Conservation (phyloP, 2,113 vertebrate genomes). For the Larimichthys crocea region DNA sequence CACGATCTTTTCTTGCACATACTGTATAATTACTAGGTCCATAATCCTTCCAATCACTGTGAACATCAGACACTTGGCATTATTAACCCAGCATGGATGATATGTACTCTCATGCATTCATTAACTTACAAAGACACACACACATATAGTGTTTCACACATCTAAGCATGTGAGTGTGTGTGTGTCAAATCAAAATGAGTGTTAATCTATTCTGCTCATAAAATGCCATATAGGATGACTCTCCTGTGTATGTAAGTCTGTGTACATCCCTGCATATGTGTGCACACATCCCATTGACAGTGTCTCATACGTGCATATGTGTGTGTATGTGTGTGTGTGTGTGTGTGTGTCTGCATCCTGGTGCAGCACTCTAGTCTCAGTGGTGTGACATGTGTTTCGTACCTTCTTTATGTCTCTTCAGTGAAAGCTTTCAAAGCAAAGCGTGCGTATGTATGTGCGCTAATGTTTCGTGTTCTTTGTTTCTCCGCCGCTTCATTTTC, state of each 20-base stretch:
- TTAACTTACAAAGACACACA: constrained; percentile 67
- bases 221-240: constrained; percentile 36
- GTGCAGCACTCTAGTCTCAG: constrained; percentile 61
- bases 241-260: constrained; percentile 21
- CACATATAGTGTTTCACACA: constrained; percentile 38
- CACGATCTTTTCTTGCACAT: constrained; percentile 66
- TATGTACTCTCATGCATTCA: constrained; percentile 69
- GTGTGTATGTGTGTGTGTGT: constrained; percentile 23
- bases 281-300: background rate
- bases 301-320: constrained; percentile 23
- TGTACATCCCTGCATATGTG: constrained; percentile 23
- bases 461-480: constrained; percentile 70
- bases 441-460: constrained; percentile 55
- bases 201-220: constrained; percentile 43
- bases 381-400: constrained; percentile 66
- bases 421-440: constrained; percentile 66
- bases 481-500: constrained; percentile 66
- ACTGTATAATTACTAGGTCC: constrained; percentile 72
- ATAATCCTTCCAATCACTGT: constrained; percentile 76
- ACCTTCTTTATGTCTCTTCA: constrained; percentile 70
- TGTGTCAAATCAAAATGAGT: constrained; percentile 28
- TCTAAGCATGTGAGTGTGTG: constrained; percentile 4
- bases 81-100: constrained; percentile 76
- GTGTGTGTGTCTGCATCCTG: constrained; percentile 36
- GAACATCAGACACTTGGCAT: constrained; percentile 75